These are phyloP conservation scores for Isaurus tuberculatus DNA, from an alignment of 92 coral and sea anemone genomes.

Conservation along the genomic window DNA sequence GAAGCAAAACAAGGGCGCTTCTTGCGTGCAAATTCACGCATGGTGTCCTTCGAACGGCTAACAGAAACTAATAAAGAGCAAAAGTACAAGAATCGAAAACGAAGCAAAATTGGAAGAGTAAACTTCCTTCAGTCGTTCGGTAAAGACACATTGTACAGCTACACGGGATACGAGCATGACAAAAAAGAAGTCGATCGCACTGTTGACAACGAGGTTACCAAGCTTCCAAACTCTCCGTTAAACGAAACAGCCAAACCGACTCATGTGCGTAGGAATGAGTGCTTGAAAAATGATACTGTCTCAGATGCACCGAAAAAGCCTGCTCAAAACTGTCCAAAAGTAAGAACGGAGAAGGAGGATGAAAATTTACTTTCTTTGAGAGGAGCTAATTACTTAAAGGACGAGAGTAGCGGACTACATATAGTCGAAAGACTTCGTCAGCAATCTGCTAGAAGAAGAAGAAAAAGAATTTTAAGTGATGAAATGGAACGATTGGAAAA, in stretches of 20 bases:
- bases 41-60: background rate
- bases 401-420: constrained; percentile 12
- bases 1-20: background rate
- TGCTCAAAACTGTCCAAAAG: background rate
- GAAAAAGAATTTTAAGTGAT: constrained; percentile 71
- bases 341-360: background rate
- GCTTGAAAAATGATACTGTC: constrained; percentile 1
- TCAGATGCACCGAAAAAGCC: background rate
- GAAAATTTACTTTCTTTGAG: constrained; percentile 53
- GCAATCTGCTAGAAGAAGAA: constrained; percentile 78
- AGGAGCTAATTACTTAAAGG: constrained; percentile 61
- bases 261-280: constrained; percentile 58
- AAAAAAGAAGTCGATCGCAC: constrained; percentile 31
- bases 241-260: constrained; percentile 7
- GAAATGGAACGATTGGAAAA: constrained; percentile 65
- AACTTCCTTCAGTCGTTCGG: constrained; percentile 82
- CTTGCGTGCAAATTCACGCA: background rate
- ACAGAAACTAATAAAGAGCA: background rate
- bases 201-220: background rate
- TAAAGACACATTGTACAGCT: constrained; percentile 56
- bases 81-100: constrained; percentile 2
- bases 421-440: constrained; percentile 57
- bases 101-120: constrained; percentile 57
- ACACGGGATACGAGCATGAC: constrained; percentile 58
- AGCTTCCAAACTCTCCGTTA: background rate